Base-by-base conservation (phyloP, 1,140 invertebrate genomes). In the Samia ricini region DNA sequence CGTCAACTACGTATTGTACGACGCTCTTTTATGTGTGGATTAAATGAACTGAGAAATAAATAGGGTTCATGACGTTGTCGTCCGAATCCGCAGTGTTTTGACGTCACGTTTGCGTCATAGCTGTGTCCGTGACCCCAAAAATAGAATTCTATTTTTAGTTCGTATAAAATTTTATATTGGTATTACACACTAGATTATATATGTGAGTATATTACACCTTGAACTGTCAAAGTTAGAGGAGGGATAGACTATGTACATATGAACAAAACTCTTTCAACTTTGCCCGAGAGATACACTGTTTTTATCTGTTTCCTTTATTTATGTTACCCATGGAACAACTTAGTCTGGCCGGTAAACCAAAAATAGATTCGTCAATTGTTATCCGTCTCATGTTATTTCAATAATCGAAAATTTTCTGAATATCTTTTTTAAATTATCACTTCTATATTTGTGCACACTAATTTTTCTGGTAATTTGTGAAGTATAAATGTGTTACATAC, bases 251-350 rank as follows among this genome's bases (percentile, higher is more conserved):
- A 18, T 12, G 24, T 18, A 26, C 10, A 21, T 23, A n/a, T 36
- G 24, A 51, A 58, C 54, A 66, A 66, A 66, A 66, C 54, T 66
- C 61, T 56, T 66, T 50, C 64, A 50, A 42, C 49, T 58, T 61
- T 26, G 22, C 51, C 22, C 33, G 5, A 20, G 24, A 54, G 42
- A 57, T 57, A 26, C 18, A 15, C 18, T 56, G 12, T 29, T 33
- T 64, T 61, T 65, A 65, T 65, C 59, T 61, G 48, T 59, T 58
- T 24, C 49, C 60, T 62, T 62, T 66, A 66, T 66, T 58, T 66
- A 36, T 59, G 56, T 67, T 62, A 67, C 56, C 61, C 33, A 55
- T 19, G 60, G 55, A 24, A 61, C 54, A 65, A 65, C 52, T 48
- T 49, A 60, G 29, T 63, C 56, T 10, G 24, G 57, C 33, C 56